phyloP scores from a whole-genome alignment of 2,113 vertebrate species.

The Leptobrachium leishanense region DNA sequence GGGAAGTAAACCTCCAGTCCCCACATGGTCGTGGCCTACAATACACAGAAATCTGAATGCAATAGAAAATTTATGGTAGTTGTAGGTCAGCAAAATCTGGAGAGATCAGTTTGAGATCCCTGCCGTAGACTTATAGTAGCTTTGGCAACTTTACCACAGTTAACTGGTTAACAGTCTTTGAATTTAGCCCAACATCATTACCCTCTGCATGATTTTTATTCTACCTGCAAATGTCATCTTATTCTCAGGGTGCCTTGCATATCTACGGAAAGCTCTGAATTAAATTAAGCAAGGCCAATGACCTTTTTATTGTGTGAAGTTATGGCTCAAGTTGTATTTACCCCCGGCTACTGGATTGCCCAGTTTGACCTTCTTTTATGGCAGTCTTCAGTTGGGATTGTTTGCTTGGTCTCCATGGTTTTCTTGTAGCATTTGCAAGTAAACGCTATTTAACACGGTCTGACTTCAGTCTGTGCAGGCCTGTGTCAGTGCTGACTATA shows the following conservation, averaged over 20 bases:
- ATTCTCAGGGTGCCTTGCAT: neutral
- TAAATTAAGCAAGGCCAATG: slow-evolving; percentile 9
- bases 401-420: slow-evolving; percentile 64
- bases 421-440: slow-evolving; percentile 56
- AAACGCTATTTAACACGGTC: slow-evolving; percentile 66
- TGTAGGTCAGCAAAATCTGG: too few relatives aligned
- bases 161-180: too few relatives aligned
- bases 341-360: slow-evolving; percentile 57
- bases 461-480: slow-evolving; percentile 60
- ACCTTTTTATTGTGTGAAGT: slow-evolving; percentile 51
- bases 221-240: neutral
- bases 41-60: too few relatives aligned
- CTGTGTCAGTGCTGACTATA: slow-evolving; percentile 62
- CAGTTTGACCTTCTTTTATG: slow-evolving; percentile 50
- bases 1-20: too few relatives aligned
- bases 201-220: neutral
- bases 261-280: neutral
- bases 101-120: too few relatives aligned
- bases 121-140: too few relatives aligned
- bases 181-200: too few relatives aligned
- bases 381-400: slow-evolving; percentile 58
- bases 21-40: too few relatives aligned
- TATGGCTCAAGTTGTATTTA: slow-evolving; percentile 63
- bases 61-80: too few relatives aligned
- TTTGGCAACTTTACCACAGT: too few relatives aligned